These are phyloP conservation scores for Endomychus coccineus DNA, from an alignment of 2,888 invertebrate species.

Conservation along the genomic window DNA sequence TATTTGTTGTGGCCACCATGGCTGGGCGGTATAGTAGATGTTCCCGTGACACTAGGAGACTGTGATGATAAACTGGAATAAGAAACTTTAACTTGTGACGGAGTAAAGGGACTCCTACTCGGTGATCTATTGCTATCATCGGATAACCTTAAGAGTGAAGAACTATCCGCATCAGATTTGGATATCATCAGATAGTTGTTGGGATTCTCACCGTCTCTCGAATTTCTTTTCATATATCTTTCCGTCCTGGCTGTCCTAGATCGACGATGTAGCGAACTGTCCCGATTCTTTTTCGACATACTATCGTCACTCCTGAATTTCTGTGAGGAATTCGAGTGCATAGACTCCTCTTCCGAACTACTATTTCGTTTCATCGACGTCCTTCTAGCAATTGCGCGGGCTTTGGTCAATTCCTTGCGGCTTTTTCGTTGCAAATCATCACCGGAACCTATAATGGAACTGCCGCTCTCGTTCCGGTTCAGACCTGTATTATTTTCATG, in stretches of 20 bases:
- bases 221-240: constrained; percentile 68
- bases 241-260: constrained; percentile 72
- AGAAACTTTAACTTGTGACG: constrained; percentile 23
- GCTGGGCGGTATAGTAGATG: constrained; percentile 41
- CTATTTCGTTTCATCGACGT: constrained; percentile 54
- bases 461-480: too few species aligned
- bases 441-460: constrained; percentile 40
- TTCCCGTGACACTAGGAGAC: constrained; percentile 33
- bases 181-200: constrained; percentile 31
- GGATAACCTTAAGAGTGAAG: constrained; percentile 24
- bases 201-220: constrained; percentile 60
- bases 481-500: too few species aligned
- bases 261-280: constrained; percentile 53
- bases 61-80: constrained; percentile 27
- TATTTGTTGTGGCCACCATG: constrained; percentile 32
- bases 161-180: constrained; percentile 36
- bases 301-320: constrained; percentile 63
- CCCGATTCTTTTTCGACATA: constrained; percentile 47
- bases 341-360: constrained; percentile 67
- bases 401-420: constrained; percentile 56
- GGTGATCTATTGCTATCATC: constrained; percentile 31
- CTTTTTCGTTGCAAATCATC: constrained; percentile 51
- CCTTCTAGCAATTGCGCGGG: constrained; percentile 59
- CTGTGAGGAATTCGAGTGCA: constrained; percentile 61
- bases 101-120: constrained; percentile 33